Percentiles rank a stretch among this genome's conserved stretches.
These are phyloP conservation scores for Clivina fossor DNA, from an alignment of 2,888 invertebrate genomes.

Conservation along the genomic window DNA sequence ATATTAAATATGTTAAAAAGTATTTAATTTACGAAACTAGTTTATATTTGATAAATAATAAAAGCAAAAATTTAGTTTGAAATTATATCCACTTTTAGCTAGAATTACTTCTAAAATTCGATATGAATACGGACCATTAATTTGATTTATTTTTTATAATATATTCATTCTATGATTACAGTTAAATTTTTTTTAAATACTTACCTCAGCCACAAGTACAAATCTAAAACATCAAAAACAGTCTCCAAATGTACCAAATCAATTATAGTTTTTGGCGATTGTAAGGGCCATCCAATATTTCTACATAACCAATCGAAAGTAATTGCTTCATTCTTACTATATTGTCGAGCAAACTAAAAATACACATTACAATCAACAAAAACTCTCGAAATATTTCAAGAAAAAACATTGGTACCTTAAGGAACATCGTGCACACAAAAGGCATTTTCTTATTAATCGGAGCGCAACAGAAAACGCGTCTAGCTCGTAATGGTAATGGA, in stretches of 20 bases:
- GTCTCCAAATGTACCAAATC: constrained; percentile 91
- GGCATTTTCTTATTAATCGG: constrained; percentile 93
- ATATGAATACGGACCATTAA: no score
- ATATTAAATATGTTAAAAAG: no score
- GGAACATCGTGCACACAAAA: constrained; percentile 91
- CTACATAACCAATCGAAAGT: constrained; percentile 84
- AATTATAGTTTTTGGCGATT: constrained; percentile 78
- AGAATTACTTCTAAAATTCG: no score
- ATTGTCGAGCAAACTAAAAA: constrained; percentile 83
- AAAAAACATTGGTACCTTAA: constrained; percentile 81
- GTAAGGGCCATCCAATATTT: constrained; percentile 86
- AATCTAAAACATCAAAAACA: constrained; percentile 92
- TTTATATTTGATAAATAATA: no score
- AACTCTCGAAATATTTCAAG: constrained; percentile 7
- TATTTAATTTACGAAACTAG: no score
- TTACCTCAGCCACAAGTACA: constrained; percentile 95
- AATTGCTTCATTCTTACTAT: constrained; percentile 84
- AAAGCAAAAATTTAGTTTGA: no score
- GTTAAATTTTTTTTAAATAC: constrained; percentile 14
- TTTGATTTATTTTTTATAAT: no score
- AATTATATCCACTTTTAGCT: no score
- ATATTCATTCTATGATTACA: no score
- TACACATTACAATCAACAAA: constrained; percentile 11
- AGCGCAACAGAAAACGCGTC: constrained; percentile 97
- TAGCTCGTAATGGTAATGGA: constrained; percentile 79